phyloP scores from a whole-genome alignment of 2,113 vertebrate genomes.

The Leptobrachium ailaonicum region DNA sequence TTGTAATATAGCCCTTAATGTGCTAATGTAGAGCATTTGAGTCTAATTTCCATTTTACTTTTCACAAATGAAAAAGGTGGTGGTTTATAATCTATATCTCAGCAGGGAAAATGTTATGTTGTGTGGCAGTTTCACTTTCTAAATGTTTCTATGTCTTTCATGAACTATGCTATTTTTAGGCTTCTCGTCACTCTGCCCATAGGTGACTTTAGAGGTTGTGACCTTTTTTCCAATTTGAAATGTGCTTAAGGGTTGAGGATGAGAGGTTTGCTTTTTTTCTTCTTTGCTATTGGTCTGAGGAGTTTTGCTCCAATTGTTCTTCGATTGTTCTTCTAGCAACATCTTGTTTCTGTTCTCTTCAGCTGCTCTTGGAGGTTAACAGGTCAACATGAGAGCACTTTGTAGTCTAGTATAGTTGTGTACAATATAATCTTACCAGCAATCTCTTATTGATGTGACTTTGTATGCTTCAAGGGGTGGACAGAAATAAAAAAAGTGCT shows the following conservation, averaged over 20 bases:
- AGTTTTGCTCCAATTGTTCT: neutral
- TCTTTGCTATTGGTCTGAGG: neutral
- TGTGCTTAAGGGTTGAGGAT: neutral
- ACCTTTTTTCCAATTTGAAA: constrained; percentile 6
- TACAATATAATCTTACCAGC: neutral
- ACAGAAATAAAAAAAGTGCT: neutral
- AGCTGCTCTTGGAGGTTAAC: neutral
- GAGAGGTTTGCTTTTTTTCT: neutral
- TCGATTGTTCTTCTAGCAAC: constrained; percentile 12
- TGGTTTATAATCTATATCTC: no score
- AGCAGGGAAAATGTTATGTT: no score
- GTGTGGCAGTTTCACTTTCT: neutral
- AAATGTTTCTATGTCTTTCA: neutral
- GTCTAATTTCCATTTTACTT: no score
- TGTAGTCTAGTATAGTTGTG: neutral
- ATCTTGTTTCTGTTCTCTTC: constrained; percentile 6
- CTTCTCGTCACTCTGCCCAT: constrained; percentile 1
- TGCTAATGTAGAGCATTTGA: no score
- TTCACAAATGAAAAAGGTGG: no score
- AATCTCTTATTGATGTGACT: constrained; percentile 4
- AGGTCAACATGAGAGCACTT: neutral
- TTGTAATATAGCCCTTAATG: no score
- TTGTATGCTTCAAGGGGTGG: neutral
- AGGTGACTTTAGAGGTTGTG: neutral
- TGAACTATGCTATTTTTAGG: neutral